Conservation (phyloP, 2,888 invertebrate species). For the Rhabditoides inermis region DNA sequence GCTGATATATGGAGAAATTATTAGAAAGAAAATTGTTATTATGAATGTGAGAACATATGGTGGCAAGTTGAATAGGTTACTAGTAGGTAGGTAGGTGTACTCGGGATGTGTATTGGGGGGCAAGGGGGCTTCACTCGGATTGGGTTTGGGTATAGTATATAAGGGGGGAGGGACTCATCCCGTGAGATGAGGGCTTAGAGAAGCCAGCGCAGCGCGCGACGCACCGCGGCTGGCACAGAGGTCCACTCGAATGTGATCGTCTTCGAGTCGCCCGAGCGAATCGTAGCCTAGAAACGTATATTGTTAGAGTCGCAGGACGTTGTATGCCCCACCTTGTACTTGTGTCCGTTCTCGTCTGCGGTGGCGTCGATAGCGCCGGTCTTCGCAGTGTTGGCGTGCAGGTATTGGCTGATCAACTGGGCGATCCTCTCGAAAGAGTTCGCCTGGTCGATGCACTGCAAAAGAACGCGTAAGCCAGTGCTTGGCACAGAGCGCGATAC, state of each 20-base stretch:
- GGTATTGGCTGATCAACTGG: slow-evolving; percentile 35
- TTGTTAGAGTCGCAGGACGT: background rate
- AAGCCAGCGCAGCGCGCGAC: slow-evolving; percentile 40
- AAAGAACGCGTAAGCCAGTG: too few species aligned
- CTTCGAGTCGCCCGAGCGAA: slow-evolving; percentile 34
- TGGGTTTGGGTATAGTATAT: background rate
- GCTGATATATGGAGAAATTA: too few species aligned
- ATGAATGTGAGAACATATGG: background rate
- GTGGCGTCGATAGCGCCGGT: slow-evolving; percentile 12
- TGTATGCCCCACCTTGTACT: slow-evolving; percentile 13
- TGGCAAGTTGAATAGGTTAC: background rate
- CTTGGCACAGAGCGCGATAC: too few species aligned
- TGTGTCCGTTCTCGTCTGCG: slow-evolving; percentile 12
- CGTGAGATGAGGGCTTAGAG: too few species aligned
- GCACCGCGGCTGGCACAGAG: slow-evolving; percentile 31
- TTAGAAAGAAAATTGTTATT: too few species aligned
- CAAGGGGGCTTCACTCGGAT: background rate
- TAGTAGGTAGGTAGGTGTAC: background rate
- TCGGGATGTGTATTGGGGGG: background rate
- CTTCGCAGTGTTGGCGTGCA: slow-evolving; percentile 35
- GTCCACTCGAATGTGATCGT: slow-evolving; percentile 43
- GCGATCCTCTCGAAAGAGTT: slow-evolving; percentile 40
- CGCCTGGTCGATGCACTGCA: too few species aligned
- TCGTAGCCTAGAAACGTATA: slow-evolving; percentile 23
- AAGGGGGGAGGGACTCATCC: too few species aligned